phyloP scores from a whole-genome alignment of 2,113 vertebrate species.

The Zapus hudsonius region DNA sequence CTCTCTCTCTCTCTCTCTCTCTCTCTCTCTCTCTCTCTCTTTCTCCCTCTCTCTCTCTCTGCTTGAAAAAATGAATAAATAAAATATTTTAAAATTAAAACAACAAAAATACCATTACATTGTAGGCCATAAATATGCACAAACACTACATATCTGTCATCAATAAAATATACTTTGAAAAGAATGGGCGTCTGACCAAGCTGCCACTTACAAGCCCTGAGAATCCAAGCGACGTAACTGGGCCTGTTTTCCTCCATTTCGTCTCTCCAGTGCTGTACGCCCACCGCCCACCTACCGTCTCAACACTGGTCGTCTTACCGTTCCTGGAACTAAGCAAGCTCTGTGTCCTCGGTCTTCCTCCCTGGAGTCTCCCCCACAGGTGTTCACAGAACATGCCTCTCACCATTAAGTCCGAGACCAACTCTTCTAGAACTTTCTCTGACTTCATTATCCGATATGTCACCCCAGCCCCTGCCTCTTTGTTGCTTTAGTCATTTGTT shows the following conservation, averaged over 20 bases:
- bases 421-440: neutral
- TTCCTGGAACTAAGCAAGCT: neutral
- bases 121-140: neutral
- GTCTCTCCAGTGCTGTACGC: neutral
- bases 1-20: too few species aligned
- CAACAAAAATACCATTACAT: too few species aligned
- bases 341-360: neutral
- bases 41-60: too few species aligned
- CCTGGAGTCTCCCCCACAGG: neutral
- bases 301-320: neutral
- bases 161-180: neutral
- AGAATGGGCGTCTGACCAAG: neutral
- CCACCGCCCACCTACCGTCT: neutral
- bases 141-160: neutral
- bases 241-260: neutral
- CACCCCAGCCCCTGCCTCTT: neutral
- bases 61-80: too few species aligned
- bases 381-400: neutral
- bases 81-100: too few species aligned
- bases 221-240: neutral
- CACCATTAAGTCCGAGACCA: neutral
- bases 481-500: neutral
- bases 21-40: too few species aligned
- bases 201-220: neutral
- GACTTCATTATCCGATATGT: neutral